Evolutionary conservation across 2,888 invertebrate species (phyloP).

Genomic region (Tenthredo distinguenda): DNA sequence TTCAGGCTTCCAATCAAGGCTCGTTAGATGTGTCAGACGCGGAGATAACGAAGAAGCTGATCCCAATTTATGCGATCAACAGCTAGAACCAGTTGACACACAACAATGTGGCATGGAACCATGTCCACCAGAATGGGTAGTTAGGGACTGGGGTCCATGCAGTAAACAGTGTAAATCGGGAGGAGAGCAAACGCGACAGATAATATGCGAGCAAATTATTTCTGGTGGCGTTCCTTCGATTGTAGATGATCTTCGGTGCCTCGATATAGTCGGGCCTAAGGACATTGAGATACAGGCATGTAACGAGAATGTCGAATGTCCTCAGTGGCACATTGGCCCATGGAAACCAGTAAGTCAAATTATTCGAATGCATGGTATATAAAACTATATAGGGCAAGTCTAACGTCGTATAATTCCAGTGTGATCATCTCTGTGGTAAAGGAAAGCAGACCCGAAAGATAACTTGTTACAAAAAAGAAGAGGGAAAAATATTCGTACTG

Average conservation of each 20-base stretch:
- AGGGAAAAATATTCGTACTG: conserved; percentile 84
- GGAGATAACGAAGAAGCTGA: conserved; percentile 87
- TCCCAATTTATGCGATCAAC: conserved; percentile 88
- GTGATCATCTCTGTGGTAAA: conserved; percentile 94
- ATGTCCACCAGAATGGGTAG: conserved; percentile 91
- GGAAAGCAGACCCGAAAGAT: conserved; percentile 91
- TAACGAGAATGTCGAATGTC: conserved; percentile 89
- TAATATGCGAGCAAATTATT: conserved; percentile 90
- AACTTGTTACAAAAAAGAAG: conserved; percentile 86
- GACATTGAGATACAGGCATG: conserved; percentile 87
- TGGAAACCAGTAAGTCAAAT: conserved; percentile 90
- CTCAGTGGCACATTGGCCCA: conserved; percentile 91
- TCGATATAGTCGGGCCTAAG: conserved; percentile 84
- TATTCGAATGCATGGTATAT: conserved; percentile 7
- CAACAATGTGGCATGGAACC: conserved; percentile 87
- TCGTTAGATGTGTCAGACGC: conserved; percentile 90
- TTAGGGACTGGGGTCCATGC: conserved; percentile 90
- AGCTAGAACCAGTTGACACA: conserved; percentile 85
- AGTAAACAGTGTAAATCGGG: conserved; percentile 90
- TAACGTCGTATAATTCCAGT: conserved; percentile 79
- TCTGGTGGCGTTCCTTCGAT: conserved; percentile 85
- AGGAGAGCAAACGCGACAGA: conserved; percentile 85
- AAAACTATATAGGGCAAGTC: neutral
- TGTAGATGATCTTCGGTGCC: conserved; percentile 88
- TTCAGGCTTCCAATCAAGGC: conserved; percentile 86